A percentile compares a stretch with the other conserved stretches of the same genome.
phyloP scores from a whole-genome alignment of 2,113 vertebrate genomes.

The Ailuropoda melanoleuca region DNA sequence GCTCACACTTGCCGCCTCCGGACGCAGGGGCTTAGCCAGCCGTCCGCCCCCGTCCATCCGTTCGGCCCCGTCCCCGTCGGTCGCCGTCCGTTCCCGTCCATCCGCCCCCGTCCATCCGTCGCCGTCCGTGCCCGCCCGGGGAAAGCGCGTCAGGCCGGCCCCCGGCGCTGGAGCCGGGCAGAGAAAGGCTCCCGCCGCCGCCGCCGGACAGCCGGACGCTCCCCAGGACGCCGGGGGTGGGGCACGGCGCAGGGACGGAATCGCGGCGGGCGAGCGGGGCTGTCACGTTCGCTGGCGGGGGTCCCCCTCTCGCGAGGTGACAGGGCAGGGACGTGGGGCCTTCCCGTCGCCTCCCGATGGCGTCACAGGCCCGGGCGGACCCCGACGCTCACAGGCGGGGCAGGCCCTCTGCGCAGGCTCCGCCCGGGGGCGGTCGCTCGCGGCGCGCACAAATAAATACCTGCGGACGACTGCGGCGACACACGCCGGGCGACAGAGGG shows the following conservation, averaged over 20 bases:
- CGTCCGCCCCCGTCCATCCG: too few relatives aligned
- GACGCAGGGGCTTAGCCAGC: too few relatives aligned
- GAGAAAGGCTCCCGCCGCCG: too few relatives aligned
- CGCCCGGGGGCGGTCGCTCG: neutral
- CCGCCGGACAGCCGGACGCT: neutral
- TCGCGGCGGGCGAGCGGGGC: too few relatives aligned
- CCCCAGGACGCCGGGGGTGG: neutral
- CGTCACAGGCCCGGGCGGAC: neutral
- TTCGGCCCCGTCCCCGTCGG: too few relatives aligned
- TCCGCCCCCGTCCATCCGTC: too few relatives aligned
- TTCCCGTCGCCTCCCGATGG: neutral
- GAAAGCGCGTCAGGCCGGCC: neutral
- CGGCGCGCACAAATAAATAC: neutral
- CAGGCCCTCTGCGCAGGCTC: neutral
- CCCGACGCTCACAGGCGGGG: neutral
- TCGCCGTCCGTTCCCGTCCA: too few relatives aligned
- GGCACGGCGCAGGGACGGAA: neutral
- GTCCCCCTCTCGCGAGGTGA: neutral
- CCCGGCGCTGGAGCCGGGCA: rapidly evolving
- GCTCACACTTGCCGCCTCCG: too few relatives aligned
- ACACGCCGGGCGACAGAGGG: too few relatives aligned
- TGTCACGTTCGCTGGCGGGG: neutral
- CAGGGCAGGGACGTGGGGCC: too few relatives aligned
- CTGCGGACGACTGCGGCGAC: rapidly evolving
- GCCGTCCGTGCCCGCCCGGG: neutral